Evolutionary conservation across 2,797 vertebrate genomes (phyloP).

Genomic region (Tachyglossus aculeatus): DNA sequence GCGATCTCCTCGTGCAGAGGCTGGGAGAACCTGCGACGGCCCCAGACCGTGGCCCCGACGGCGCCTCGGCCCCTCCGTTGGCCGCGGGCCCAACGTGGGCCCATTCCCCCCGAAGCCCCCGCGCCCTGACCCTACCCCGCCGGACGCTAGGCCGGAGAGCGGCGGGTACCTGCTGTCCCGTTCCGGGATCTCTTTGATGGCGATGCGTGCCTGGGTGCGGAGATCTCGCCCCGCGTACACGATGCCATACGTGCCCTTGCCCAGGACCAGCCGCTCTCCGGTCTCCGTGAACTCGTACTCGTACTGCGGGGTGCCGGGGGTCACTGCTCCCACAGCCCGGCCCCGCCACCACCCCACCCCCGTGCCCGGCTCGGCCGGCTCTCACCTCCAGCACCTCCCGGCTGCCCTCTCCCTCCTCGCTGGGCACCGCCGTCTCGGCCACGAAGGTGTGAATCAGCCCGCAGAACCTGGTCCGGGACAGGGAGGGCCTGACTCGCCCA

Average conservation of each 20-base stretch:
- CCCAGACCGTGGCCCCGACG: neutral
- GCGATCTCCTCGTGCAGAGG: slow-evolving; percentile 91
- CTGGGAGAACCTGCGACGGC: slow-evolving; percentile 83
- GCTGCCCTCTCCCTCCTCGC: slow-evolving; percentile 42
- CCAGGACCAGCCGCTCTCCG: slow-evolving; percentile 83
- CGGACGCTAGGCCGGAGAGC: too few relatives aligned
- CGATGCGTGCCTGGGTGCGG: slow-evolving; percentile 89
- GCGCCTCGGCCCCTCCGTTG: neutral
- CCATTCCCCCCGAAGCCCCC: neutral
- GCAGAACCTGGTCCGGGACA: slow-evolving; percentile 81
- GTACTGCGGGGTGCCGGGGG: slow-evolving; percentile 70
- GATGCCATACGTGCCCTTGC: slow-evolving; percentile 89
- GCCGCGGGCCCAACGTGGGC: accelerated
- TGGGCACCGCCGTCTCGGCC: slow-evolving; percentile 41
- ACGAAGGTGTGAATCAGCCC: slow-evolving; percentile 84
- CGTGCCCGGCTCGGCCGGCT: neutral
- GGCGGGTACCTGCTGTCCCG: slow-evolving; percentile 84
- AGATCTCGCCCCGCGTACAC: slow-evolving; percentile 89
- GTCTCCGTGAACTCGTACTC: slow-evolving; percentile 85
- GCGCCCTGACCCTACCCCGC: too few relatives aligned
- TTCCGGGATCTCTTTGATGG: slow-evolving; percentile 94
- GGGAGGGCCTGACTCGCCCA: accelerated
- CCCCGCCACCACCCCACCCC: too few relatives aligned
- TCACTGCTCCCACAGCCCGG: neutral
- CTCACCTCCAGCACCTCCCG: slow-evolving; percentile 84